Percentiles rank a stretch among this genome's conserved stretches.
These are phyloP conservation scores for Ichneumoninae sp. DNA, from an alignment of 2,888 invertebrate genomes.

Conservation along the genomic window DNA sequence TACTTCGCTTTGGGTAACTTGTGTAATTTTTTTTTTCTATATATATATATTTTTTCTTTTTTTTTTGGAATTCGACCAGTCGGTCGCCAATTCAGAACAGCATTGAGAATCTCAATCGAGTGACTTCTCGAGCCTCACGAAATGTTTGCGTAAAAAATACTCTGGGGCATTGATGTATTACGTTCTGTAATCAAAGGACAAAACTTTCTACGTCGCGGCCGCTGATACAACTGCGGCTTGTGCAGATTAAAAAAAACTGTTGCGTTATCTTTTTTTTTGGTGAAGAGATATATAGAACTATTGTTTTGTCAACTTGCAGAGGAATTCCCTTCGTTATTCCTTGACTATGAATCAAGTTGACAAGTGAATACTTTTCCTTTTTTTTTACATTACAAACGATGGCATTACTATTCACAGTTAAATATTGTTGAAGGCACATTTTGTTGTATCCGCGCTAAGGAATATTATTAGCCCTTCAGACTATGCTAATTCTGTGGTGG, in stretches of 20 bases:
- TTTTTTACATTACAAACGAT: conserved; percentile 36
- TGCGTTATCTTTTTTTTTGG: conserved; percentile 53
- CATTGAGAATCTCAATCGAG: conserved; percentile 41
- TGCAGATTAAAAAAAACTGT: conserved; percentile 46
- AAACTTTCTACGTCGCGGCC: conserved; percentile 19
- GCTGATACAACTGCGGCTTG: background rate
- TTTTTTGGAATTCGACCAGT: conserved; percentile 27
- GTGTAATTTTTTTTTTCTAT: conserved; percentile 20
- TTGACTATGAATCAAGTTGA: conserved; percentile 24
- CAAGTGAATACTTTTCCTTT: conserved; percentile 33
- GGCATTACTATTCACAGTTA: conserved; percentile 54
- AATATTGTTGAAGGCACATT: conserved; percentile 65
- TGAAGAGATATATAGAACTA: conserved; percentile 8
- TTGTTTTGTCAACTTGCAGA: conserved; percentile 21
- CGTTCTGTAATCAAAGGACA: conserved; percentile 19
- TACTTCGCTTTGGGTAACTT: conserved; percentile 76
- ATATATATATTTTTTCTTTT: conserved; percentile 19
- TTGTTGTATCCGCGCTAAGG: conserved; percentile 47
- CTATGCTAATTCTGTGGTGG: conserved; percentile 40
- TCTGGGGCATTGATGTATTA: conserved; percentile 32
- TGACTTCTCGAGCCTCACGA: conserved; percentile 29
- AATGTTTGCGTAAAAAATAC: conserved; percentile 58
- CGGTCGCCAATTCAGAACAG: conserved; percentile 37
- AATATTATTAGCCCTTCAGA: conserved; percentile 55
- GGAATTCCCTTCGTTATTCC: conserved; percentile 9